Conservation (phyloP, 1,140 invertebrate genomes). For the Caenorhabditis tropicalis region DNA sequence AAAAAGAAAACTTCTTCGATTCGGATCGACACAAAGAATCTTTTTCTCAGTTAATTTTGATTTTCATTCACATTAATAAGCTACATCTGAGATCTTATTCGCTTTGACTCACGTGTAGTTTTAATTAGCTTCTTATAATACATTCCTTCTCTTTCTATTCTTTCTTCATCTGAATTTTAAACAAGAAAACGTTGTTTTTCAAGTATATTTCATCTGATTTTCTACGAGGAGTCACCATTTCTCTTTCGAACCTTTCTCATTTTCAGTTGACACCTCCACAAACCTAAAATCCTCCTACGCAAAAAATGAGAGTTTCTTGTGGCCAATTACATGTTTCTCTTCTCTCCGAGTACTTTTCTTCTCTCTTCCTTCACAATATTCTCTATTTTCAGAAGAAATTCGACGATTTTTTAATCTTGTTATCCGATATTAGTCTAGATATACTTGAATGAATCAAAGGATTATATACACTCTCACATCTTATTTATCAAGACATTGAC, state of each 20-base stretch:
- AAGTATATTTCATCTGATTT: neutral
- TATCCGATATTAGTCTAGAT: neutral
- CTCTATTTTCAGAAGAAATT: neutral
- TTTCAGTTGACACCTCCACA: neutral
- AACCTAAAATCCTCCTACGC: neutral
- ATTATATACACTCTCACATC: neutral
- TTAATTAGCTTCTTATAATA: neutral
- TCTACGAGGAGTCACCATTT: neutral
- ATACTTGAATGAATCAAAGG: neutral
- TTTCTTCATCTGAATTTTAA: neutral
- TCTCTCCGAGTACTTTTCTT: neutral
- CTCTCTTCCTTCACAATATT: neutral
- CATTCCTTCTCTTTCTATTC: neutral
- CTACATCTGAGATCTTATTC: neutral
- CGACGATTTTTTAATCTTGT: neutral
- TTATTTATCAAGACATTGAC: neutral
- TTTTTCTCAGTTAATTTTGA: no score
- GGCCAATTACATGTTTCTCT: conserved; percentile 2
- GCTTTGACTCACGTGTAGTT: no score
- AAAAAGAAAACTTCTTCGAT: no score
- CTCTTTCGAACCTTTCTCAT: neutral
- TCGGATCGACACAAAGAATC: no score
- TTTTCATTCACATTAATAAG: neutral
- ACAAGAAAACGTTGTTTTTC: neutral
- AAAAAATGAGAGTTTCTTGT: neutral